These are phyloP conservation scores for Oophaga pumilio DNA, from an alignment of 2,113 vertebrate genomes.

Conservation along the genomic window DNA sequence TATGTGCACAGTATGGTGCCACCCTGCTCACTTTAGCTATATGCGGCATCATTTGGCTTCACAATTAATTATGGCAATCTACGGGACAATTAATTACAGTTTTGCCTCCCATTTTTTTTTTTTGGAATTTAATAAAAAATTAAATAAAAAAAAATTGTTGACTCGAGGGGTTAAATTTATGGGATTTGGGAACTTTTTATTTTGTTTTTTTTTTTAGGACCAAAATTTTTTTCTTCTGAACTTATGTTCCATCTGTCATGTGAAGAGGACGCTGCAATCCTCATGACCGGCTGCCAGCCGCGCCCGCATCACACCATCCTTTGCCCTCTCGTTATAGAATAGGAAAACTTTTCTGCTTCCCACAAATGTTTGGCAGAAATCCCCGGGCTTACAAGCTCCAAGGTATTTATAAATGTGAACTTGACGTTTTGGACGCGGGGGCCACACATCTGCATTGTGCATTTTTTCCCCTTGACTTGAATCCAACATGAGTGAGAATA, in stretches of 20 bases:
- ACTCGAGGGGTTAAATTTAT: too few relatives aligned
- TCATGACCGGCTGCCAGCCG: neutral
- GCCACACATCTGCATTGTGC: neutral
- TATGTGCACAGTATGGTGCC: neutral
- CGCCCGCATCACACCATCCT: neutral
- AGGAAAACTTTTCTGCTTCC: neutral
- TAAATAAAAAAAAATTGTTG: too few relatives aligned
- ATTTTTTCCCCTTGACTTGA: neutral
- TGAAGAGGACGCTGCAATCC: neutral
- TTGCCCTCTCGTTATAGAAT: neutral
- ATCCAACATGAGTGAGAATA: neutral
- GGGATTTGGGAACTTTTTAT: neutral
- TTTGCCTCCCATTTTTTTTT: too few relatives aligned
- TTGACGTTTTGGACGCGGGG: neutral
- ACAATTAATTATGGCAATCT: too few relatives aligned
- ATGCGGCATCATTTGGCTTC: too few relatives aligned
- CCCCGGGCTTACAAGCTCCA: neutral
- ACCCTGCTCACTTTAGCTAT: too few relatives aligned
- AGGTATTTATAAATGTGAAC: constrained; percentile 26
- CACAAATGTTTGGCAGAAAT: neutral
- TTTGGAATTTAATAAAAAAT: too few relatives aligned
- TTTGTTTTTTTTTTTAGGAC: neutral
- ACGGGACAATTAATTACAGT: too few relatives aligned
- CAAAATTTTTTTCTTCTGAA: constrained; percentile 10
- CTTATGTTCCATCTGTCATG: neutral